Evolutionary conservation across 2,797 vertebrate species (phyloP), one percentile per base, ranked within the genome.

Genomic region (Melanotaenia nigrans): DNA sequence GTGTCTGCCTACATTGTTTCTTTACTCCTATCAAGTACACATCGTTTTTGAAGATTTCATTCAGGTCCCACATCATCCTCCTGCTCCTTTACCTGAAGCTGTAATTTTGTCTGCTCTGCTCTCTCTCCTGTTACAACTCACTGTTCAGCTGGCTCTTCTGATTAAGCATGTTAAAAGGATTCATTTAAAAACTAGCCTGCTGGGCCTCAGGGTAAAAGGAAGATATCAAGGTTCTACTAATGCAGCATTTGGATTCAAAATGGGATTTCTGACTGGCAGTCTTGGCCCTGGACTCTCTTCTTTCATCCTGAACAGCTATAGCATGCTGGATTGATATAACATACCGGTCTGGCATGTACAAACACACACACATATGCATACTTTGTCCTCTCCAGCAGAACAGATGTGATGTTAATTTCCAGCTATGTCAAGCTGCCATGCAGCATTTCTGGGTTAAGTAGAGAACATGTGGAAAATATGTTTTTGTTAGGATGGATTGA

Each of bases 131-230:
- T 73, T 60, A 5, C 54, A 40, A 64, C 65, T 55, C 61, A 71
- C 71, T 73, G 76, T 73, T 78, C 58, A 61, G 61, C 53, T 71
- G 75, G 69, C 86, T 85, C 75, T 49, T 75, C 59, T 81, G 85
- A 90, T 89, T 85, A 89, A 84, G 72, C 82, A 72, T 67, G 73
- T 85, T 87, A 83, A 90, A 89, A 87, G 76, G 83, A 84, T 88
- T 90, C 75, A 81, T 85, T 85, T 86, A 88, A 85, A 90, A 90
- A 89, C 72, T 69, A 79, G 76, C 79, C 86, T 67, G 62, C 65
- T 72, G 78, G 83, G 85, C 87, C 75, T 81, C 70, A 0, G 79
- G 83, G 63, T 79, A 68, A 51, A 82, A 63, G 75, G 72, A 87
- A 70, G 77, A 82, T 82, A 90, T 91, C 82, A 84, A 90, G 78